Evolutionary conservation across 2,797 vertebrate genomes (phyloP).

Genomic region (Chlorospingus semifuscus): DNA sequence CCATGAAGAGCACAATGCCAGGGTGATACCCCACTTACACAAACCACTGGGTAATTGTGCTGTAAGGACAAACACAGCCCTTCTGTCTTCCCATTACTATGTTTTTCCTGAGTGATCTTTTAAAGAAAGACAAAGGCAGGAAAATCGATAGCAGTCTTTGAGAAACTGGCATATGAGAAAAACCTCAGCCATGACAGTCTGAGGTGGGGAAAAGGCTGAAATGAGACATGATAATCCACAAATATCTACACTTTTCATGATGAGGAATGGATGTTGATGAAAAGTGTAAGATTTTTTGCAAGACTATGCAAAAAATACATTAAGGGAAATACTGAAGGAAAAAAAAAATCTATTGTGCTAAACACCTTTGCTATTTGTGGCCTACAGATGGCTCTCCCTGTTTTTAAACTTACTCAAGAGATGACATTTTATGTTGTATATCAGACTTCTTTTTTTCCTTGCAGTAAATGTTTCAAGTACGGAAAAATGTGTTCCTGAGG

Average conservation of each 20-base stretch:
- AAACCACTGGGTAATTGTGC: neutral
- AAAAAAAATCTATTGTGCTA: neutral
- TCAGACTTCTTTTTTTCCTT: neutral
- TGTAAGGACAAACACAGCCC: neutral
- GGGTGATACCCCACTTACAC: neutral
- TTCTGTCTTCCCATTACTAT: neutral
- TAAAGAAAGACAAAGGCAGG: conserved; percentile 5
- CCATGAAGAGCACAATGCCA: neutral
- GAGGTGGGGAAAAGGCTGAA: neutral
- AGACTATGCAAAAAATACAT: neutral
- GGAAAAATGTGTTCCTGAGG: conserved; percentile 26
- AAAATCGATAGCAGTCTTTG: neutral
- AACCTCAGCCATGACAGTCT: neutral
- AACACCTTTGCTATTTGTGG: conserved; percentile 12
- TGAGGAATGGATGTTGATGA: neutral
- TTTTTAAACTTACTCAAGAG: neutral
- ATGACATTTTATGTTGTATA: neutral
- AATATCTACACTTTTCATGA: neutral
- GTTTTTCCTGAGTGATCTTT: conserved; percentile 4
- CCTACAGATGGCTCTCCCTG: conserved; percentile 23
- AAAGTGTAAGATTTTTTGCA: neutral
- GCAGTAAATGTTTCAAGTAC: neutral
- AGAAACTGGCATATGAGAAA: neutral
- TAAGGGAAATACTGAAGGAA: neutral
- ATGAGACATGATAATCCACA: neutral